Percentiles rank a stretch among this genome's conserved stretches.
Evolutionary conservation across 2,888 invertebrate genomes (phyloP).

Genomic region (Lithosia quadra): DNA sequence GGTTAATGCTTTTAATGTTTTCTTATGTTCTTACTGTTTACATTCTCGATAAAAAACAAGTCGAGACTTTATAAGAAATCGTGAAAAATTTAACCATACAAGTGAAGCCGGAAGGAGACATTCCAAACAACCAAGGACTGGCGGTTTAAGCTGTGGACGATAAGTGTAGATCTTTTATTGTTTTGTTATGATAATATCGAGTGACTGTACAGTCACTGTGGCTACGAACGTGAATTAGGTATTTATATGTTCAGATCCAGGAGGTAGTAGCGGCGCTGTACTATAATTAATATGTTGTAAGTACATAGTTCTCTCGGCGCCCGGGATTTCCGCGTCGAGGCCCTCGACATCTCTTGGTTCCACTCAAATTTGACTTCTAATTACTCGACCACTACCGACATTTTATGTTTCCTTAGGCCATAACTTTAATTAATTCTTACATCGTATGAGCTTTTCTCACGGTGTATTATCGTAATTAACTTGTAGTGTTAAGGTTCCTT

Average conservation of each 20-base stretch:
- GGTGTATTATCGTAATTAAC: slow-evolving; percentile 69
- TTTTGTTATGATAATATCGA: slow-evolving; percentile 45
- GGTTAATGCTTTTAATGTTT: slow-evolving; percentile 23
- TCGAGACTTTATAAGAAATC: slow-evolving; percentile 36
- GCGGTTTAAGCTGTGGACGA: slow-evolving; percentile 30
- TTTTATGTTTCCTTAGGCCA: slow-evolving; percentile 82
- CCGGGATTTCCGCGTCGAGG: slow-evolving; percentile 63
- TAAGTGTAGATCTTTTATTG: slow-evolving; percentile 50
- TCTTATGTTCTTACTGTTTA: slow-evolving; percentile 27
- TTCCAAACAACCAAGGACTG: slow-evolving; percentile 44
- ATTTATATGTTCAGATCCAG: slow-evolving; percentile 25
- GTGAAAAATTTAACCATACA: slow-evolving; percentile 35
- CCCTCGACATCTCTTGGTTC: slow-evolving; percentile 62
- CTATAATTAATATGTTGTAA: slow-evolving; percentile 24
- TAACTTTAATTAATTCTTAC: slow-evolving; percentile 82
- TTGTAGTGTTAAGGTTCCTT: slow-evolving; percentile 54
- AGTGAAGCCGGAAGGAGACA: slow-evolving; percentile 49
- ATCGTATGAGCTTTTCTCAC: slow-evolving; percentile 78
- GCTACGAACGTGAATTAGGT: slow-evolving; percentile 26
- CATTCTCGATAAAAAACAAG: slow-evolving; percentile 31
- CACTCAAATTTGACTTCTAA: slow-evolving; percentile 79
- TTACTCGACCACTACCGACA: slow-evolving; percentile 75
- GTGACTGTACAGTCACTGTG: slow-evolving; percentile 21
- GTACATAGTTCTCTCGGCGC: slow-evolving; percentile 32
- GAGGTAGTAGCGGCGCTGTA: slow-evolving; percentile 26